A percentile compares a stretch with the other conserved stretches of the same genome.
phyloP scores from a whole-genome alignment of 2,797 vertebrate species.

The Cirrhinus mrigala region DNA sequence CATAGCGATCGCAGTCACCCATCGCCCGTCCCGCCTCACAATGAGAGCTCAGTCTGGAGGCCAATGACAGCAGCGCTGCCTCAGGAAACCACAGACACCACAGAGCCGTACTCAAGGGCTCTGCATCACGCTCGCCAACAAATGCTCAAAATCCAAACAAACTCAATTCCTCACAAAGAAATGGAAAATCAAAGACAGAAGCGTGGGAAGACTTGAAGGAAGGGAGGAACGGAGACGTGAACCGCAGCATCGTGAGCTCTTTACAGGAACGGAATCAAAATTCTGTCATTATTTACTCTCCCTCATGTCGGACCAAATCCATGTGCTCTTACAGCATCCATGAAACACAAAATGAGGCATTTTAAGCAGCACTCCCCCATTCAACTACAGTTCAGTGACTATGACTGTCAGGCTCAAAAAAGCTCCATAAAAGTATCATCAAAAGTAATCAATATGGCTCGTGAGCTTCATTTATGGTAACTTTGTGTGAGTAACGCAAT shows the following conservation, averaged over 20 bases:
- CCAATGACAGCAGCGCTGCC: constrained; percentile 51
- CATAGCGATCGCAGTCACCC: constrained; percentile 43
- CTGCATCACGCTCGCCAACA: constrained; percentile 27
- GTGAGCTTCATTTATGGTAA: background rate
- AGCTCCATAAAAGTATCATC: background rate
- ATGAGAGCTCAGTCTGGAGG: constrained; percentile 56
- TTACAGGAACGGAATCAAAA: background rate
- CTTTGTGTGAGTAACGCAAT: background rate
- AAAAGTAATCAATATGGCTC: background rate
- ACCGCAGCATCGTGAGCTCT: background rate
- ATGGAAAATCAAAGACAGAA: constrained; percentile 34
- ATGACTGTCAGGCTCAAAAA: background rate
- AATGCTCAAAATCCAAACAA: constrained; percentile 30
- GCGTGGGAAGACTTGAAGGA: background rate
- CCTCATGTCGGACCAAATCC: background rate
- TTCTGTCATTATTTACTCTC: background rate
- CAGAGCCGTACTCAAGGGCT: background rate
- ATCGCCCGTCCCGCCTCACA: constrained; percentile 48
- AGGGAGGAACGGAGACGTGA: background rate
- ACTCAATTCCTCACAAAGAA: constrained; percentile 10
- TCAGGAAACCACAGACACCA: constrained; percentile 52
- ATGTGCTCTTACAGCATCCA: background rate
- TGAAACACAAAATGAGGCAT: background rate
- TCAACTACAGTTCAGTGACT: background rate
- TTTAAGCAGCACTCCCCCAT: background rate